Base-by-base conservation (phyloP, 2,888 invertebrate species). In the Adelphocoris suturalis region DNA sequence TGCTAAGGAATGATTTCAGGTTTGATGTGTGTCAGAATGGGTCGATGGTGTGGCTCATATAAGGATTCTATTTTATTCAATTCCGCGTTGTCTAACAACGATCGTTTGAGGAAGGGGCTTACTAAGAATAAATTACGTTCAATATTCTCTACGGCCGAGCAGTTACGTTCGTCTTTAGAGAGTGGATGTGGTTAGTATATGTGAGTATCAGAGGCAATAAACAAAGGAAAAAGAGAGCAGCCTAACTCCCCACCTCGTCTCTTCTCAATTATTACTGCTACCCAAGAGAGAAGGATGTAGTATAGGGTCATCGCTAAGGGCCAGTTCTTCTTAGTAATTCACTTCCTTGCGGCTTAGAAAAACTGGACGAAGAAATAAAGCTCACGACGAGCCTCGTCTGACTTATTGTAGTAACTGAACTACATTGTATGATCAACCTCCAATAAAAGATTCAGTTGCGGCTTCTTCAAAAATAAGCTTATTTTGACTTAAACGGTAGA, bases 271-370 rank as follows among this genome's bases (percentile, higher is more conserved):
- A 68, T 68, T 68, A 68, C 68, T 68, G 23, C 68, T 12, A 9
- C 23, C 68, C 68, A 7, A 68, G 68, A 11, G 68, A 19, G 23
- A 23, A 23, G 68, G 68, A 27, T 68, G 68, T 68, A 19, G n/a
- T 68, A 68, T 7, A 68, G 68, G 68, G 68, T 11, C 68, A 68
- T 68, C 68, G 23, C 68, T 68, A 68, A 68, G 68, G 68, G 68
- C 68, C 23, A 19, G 61, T 19, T 68, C 3, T 68, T 68, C 23
- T 68, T 68, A 68, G 23, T 68, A 68, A 68, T 68, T 68, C 23
- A 68, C 68, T 68, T 68, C 68, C 68, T 68, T 23, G 68, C 23
- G 68, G 68, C 19, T 19, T 68, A 23, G 68, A 68, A 13, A 68
- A 23, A 23, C 68, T 12, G 12, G 23, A 19, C 23, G 23, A 68